phyloP scores from a whole-genome alignment of 2,113 vertebrate species.

The Neoarius graeffei region DNA sequence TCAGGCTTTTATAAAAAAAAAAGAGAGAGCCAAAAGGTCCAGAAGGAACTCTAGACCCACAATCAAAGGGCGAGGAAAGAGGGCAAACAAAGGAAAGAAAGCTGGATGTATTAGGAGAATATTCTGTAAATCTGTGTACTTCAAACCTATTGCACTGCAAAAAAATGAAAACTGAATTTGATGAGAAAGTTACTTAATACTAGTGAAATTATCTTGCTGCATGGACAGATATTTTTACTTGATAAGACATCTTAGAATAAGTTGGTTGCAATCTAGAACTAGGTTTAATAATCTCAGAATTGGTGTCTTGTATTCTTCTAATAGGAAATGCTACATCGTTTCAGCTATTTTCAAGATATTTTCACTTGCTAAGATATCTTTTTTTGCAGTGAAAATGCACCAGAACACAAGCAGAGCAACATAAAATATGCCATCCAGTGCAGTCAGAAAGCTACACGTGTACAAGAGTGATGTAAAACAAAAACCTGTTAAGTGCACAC shows the following conservation, averaged over 20 bases:
- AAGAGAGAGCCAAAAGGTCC: neutral
- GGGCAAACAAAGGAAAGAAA: neutral
- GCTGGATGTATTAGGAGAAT: neutral
- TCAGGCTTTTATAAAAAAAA: neutral
- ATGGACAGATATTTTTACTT: too few species aligned
- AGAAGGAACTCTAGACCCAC: neutral
- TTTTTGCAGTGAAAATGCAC: too few species aligned
- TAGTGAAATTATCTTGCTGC: too few species aligned
- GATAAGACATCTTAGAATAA: too few species aligned
- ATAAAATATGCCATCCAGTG: neutral
- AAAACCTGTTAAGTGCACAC: neutral
- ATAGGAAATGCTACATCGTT: too few species aligned
- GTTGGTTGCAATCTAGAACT: too few species aligned
- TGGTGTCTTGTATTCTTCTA: too few species aligned
- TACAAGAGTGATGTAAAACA: neutral
- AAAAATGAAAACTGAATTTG: too few species aligned
- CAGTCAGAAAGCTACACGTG: neutral
- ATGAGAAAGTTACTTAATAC: too few species aligned
- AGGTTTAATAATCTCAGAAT: too few species aligned
- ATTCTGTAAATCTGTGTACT: neutral
- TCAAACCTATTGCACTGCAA: neutral
- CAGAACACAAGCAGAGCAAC: neutral
- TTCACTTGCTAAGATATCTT: too few species aligned
- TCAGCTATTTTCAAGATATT: too few species aligned
- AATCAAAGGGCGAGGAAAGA: neutral